Evolutionary conservation across 2,888 invertebrate genomes (phyloP).

Genomic region (Epiblema foenella): DNA sequence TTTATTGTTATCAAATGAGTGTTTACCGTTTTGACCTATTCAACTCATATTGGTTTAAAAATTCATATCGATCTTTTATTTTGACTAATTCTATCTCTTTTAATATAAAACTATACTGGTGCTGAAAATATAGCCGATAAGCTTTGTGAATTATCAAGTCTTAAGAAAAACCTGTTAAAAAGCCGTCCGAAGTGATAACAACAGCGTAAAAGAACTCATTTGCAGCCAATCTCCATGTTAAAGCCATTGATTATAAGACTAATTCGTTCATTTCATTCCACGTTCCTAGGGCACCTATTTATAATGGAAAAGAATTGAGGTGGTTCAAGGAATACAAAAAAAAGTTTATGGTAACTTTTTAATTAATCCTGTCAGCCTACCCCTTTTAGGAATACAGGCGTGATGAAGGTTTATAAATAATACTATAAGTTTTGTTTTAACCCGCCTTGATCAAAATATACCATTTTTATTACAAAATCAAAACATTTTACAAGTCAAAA

Average conservation of each 20-base stretch:
- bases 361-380: too few species aligned
- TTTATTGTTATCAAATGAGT: too few species aligned
- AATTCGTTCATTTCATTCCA: constrained; percentile 17
- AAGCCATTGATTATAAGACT: constrained; percentile 34
- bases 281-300: constrained; percentile 12
- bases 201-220: constrained; percentile 33
- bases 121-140: background rate
- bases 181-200: constrained; percentile 7
- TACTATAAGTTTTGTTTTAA: too few species aligned
- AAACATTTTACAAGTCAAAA: too few species aligned
- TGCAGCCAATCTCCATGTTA: constrained; percentile 40
- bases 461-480: too few species aligned
- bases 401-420: too few species aligned
- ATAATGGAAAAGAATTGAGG: background rate
- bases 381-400: too few species aligned
- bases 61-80: too few species aligned
- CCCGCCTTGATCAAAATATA: too few species aligned
- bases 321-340: background rate
- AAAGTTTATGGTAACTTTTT: background rate
- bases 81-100: too few species aligned
- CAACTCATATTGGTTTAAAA: too few species aligned
- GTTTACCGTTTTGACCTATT: too few species aligned
- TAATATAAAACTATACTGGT: background rate
- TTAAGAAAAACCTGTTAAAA: constrained; percentile 9
- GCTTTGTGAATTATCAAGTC: background rate